Percentiles rank a stretch among this genome's conserved stretches.
Conservation (phyloP, 2,888 invertebrate genomes). For the Drosophila eohydei region DNA sequence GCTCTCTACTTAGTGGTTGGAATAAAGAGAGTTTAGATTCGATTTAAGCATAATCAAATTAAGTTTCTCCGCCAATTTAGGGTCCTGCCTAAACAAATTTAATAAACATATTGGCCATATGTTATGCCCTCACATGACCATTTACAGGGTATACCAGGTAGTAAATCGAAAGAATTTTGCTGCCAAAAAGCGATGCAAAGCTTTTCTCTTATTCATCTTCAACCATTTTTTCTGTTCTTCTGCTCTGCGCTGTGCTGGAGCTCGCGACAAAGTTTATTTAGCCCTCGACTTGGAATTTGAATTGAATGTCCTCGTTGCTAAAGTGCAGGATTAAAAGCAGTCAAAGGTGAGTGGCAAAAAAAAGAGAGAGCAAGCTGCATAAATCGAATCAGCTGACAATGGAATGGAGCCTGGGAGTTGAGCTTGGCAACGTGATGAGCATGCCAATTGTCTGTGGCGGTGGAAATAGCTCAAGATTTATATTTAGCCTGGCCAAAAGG, state of each 20-base stretch:
- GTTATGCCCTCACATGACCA: too few species aligned
- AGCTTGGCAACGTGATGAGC: conserved; percentile 41
- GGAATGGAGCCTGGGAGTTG: conserved; percentile 2
- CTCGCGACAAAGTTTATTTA: conserved; percentile 72
- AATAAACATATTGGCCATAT: background rate
- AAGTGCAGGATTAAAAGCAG: conserved; percentile 56
- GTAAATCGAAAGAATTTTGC: background rate
- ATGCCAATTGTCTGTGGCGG: conserved; percentile 28
- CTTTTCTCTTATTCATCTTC: conserved; percentile 1
- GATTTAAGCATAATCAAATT: background rate
- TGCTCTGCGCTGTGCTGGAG: conserved; percentile 1
- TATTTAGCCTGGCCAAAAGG: conserved; percentile 34
- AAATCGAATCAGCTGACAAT: conserved; percentile 63
- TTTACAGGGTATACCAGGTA: conserved; percentile 21
- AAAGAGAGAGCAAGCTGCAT: conserved; percentile 39
- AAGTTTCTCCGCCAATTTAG: background rate
- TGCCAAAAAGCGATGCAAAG: conserved; percentile 17
- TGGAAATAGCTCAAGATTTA: conserved; percentile 57
- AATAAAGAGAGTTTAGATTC: background rate
- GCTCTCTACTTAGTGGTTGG: background rate
- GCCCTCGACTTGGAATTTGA: conserved; percentile 73
- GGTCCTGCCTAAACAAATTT: too few species aligned
- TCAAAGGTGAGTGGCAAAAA: conserved; percentile 9
- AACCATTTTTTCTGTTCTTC: background rate
- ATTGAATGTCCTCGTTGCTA: conserved; percentile 32